Percentiles rank a stretch among this genome's conserved stretches.
These are phyloP conservation scores for Anhinga rufa DNA, from an alignment of 2,113 vertebrate species.

Conservation along the genomic window DNA sequence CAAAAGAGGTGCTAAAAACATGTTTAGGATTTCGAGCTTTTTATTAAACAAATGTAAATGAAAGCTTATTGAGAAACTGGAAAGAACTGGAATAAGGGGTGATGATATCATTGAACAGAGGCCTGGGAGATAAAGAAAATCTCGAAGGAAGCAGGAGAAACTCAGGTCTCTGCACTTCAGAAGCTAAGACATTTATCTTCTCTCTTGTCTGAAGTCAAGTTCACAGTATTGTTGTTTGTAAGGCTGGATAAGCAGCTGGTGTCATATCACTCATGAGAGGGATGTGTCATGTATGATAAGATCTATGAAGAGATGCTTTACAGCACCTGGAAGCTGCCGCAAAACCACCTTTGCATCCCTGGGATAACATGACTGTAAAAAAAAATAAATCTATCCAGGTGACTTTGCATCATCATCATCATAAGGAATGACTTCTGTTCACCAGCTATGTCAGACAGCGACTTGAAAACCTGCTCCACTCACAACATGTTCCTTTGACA, in stretches of 20 bases:
- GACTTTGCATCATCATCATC: neutral
- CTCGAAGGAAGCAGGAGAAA: neutral
- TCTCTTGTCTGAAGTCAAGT: neutral
- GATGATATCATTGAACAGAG: neutral
- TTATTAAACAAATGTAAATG: neutral
- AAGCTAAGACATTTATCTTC: neutral
- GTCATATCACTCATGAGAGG: neutral
- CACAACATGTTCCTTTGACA: neutral
- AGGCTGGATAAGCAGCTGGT: neutral
- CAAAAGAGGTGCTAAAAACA: neutral
- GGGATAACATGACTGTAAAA: neutral
- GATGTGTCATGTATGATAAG: neutral
- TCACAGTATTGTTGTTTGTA: neutral
- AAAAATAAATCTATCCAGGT: neutral
- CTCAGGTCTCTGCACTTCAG: neutral
- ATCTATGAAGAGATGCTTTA: neutral
- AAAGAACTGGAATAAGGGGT: neutral
- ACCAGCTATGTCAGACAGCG: neutral
- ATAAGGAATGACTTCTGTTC: neutral
- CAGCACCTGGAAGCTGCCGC: neutral
- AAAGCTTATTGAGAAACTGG: neutral
- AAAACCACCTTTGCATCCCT: neutral
- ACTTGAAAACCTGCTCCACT: neutral
- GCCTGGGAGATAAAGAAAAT: neutral
- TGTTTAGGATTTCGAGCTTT: neutral